Base-by-base conservation (phyloP, 2,888 invertebrate genomes). In the Ichneumoninae sp. region DNA sequence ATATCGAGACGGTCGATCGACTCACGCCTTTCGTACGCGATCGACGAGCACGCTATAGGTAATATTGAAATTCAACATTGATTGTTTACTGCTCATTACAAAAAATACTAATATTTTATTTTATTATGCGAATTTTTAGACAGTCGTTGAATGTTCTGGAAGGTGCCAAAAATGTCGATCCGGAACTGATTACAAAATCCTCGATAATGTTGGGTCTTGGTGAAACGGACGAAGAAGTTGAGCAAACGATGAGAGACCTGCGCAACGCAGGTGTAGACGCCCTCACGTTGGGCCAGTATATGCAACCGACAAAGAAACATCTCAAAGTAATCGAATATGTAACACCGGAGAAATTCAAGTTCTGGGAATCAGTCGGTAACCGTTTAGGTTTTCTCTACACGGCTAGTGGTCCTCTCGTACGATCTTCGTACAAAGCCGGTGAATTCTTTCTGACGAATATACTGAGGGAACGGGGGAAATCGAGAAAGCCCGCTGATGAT, bases 291-390 rank as follows among this genome's bases (percentile, higher is more conserved):
- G 99, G 99, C 0, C 99, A 99, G 92, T 99, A 99, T 94, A 99
- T 99, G 99, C 99, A 99, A 93, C 99, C 99, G 0, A 99, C 99
- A 0, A 99, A 98, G 92, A 95, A 97, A 8, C 99, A 99, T 94
- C 95, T 99, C 36, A 98, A 98, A 94, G 97, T 99, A 0, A 96
- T 96, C 63, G 99, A 99, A 93, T 99, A 99, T 94, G 98, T 99
- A 0, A 99, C 98, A 0, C 99, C 99, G 0, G 97, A 97, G 85
- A 98, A 98, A 94, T 99, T 97, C 93, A 95, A 97, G 90, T 94
- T 96, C 77, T 99, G 98, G 98, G 97, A 98, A 93, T 94, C 95
- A 30, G 94, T 96, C 6, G 99, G 99, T 0, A 95, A 96, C 77
- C 95, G 97, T 88, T 94, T 99, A 87, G 99, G 99, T 13, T 99